phyloP scores from a whole-genome alignment of 2,113 vertebrate genomes.

The Antennarius striatus region DNA sequence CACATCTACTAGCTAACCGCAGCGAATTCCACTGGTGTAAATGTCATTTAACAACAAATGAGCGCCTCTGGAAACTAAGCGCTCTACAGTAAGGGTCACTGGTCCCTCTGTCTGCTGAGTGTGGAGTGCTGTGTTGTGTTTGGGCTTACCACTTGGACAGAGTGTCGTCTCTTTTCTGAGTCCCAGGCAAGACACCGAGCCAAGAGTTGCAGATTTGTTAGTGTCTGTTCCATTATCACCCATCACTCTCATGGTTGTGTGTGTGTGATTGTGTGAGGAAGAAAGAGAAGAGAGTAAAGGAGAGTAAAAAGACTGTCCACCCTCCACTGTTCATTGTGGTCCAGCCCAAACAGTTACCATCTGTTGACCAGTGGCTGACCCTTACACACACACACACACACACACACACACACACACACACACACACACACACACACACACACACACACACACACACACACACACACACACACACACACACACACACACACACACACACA shows the following conservation, averaged over 20 bases:
- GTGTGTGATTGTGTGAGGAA: slow-evolving; percentile 37
- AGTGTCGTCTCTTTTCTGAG: slow-evolving; percentile 52
- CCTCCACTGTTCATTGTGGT: slow-evolving; percentile 55
- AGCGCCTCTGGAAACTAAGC: slow-evolving; percentile 52
- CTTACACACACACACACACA: slow-evolving; percentile 45
- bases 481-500: slow-evolving; percentile 23
- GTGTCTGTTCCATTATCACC: slow-evolving; percentile 73
- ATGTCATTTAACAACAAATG: slow-evolving; percentile 62
- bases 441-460: slow-evolving; percentile 21
- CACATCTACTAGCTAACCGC: slow-evolving; percentile 54
- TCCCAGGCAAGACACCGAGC: slow-evolving; percentile 54
- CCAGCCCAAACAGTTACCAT: slow-evolving; percentile 80
- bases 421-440: slow-evolving; percentile 38
- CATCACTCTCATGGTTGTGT: slow-evolving; percentile 54
- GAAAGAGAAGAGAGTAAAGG: slow-evolving; percentile 5
- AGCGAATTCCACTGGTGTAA: slow-evolving; percentile 59
- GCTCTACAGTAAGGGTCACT: slow-evolving; percentile 43
- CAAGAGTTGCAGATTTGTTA: slow-evolving; percentile 73
- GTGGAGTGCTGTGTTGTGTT: slow-evolving; percentile 55
- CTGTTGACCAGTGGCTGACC: slow-evolving; percentile 80
- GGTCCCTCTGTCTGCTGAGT: slow-evolving; percentile 58
- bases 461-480: slow-evolving; percentile 40
- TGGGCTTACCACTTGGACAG: slow-evolving; percentile 60
- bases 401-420: slow-evolving; percentile 22
- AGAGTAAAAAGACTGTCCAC: slow-evolving; percentile 61